Evolutionary conservation across 2,888 invertebrate genomes (phyloP).

Genomic region (Crioceris asparagi): DNA sequence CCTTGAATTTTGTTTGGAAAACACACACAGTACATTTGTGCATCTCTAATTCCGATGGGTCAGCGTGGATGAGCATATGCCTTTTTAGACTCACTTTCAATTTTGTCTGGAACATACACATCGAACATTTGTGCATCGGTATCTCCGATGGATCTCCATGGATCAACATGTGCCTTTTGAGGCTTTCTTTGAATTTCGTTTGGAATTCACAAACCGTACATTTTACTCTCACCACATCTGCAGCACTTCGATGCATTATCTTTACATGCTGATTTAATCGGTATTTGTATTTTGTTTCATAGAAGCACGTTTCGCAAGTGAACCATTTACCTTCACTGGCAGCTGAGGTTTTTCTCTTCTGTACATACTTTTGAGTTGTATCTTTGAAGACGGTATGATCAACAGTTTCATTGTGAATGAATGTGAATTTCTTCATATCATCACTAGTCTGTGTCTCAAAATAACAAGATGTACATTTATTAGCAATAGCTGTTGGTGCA

Average conservation of each 20-base stretch:
- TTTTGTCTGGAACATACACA: constrained; percentile 21
- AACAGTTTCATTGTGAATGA: too few species aligned
- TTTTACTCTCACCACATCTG: constrained; percentile 17
- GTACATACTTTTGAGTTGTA: too few species aligned
- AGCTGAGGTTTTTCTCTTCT: too few species aligned
- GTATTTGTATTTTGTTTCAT: constrained; percentile 17
- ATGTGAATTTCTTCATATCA: too few species aligned
- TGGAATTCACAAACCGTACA: constrained; percentile 19
- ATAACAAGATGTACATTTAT: too few species aligned
- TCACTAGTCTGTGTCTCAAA: too few species aligned
- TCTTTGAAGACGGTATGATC: too few species aligned
- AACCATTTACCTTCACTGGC: constrained; percentile 15
- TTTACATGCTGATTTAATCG: constrained; percentile 17
- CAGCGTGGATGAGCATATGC: constrained; percentile 19
- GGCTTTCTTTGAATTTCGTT: constrained; percentile 21
- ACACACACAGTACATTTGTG: constrained; percentile 18
- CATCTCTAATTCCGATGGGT: constrained; percentile 17
- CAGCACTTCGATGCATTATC: constrained; percentile 18
- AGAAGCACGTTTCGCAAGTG: constrained; percentile 14
- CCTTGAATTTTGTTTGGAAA: constrained; percentile 20
- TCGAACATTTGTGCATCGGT: constrained; percentile 17
- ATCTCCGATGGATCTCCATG: constrained; percentile 19
- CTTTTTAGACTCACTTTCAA: constrained; percentile 20
- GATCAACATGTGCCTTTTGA: constrained; percentile 20
- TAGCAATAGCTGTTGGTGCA: too few species aligned